A percentile compares a stretch with the other conserved stretches of the same genome.
phyloP scores from a whole-genome alignment of 1,140 invertebrate species.

The Limonius californicus region DNA sequence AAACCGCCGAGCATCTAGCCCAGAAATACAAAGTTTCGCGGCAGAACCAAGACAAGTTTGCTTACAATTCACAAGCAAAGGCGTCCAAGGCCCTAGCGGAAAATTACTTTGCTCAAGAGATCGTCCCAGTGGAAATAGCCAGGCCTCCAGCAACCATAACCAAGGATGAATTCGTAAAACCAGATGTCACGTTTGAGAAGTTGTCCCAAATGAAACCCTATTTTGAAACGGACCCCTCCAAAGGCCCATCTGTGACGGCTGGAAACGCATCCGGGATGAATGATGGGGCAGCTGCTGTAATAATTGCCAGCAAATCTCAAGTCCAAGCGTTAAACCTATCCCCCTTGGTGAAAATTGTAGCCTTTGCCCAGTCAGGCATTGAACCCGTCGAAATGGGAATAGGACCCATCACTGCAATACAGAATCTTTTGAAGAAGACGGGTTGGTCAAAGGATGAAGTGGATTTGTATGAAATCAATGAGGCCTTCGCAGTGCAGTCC shows the following conservation, averaged over 20 bases:
- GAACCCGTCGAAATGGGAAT: constrained; percentile 75
- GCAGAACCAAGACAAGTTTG: constrained; percentile 73
- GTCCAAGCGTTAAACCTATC: too few relatives aligned
- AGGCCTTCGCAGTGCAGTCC: too few relatives aligned
- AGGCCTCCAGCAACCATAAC: too few relatives aligned
- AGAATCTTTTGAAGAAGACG: constrained; percentile 69
- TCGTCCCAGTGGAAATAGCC: too few relatives aligned
- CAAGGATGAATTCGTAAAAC: too few relatives aligned
- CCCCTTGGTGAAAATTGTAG: constrained; percentile 64
- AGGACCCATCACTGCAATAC: constrained; percentile 70
- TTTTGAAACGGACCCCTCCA: constrained; percentile 53
- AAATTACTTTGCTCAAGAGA: too few relatives aligned
- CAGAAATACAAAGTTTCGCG: constrained; percentile 65
- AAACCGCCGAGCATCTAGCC: too few relatives aligned
- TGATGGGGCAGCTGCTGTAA: constrained; percentile 80
- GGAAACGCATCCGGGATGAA: constrained; percentile 81
- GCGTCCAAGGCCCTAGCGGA: constrained; percentile 64
- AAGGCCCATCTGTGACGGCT: constrained; percentile 69
- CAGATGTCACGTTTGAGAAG: constrained; percentile 50
- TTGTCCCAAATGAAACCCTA: too few relatives aligned
- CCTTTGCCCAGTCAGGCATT: too few relatives aligned
- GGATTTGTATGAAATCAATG: constrained; percentile 86
- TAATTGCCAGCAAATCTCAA: constrained; percentile 64
- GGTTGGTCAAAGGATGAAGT: constrained; percentile 78
- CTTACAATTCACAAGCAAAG: constrained; percentile 68